Percentiles rank a stretch among this genome's conserved stretches.
phyloP scores from a whole-genome alignment of 2,113 vertebrate genomes.

The Esox niger region DNA sequence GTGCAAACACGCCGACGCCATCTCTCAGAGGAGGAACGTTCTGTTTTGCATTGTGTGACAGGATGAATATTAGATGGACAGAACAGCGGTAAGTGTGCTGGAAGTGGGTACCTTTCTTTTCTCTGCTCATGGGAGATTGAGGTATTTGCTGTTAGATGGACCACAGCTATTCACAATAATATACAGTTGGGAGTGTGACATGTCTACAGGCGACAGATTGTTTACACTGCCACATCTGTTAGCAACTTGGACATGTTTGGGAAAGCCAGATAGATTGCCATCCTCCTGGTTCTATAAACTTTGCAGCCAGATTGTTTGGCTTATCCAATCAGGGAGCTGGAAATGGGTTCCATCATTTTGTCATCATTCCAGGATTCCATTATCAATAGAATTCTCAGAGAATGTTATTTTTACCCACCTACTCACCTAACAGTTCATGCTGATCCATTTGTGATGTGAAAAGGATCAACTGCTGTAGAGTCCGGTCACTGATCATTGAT shows the following conservation, averaged over 20 bases:
- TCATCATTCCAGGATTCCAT: neutral
- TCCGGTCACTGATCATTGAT: neutral
- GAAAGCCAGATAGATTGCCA: neutral
- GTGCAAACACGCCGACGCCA: neutral
- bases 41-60: neutral
- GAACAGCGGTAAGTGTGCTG: neutral
- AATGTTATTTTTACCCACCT: neutral
- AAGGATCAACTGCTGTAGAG: neutral
- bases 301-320: neutral
- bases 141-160: neutral
- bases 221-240: constrained; percentile 10
- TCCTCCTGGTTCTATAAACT: neutral
- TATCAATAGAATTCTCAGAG: neutral
- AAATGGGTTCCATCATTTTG: neutral
- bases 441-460: neutral
- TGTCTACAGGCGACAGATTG: neutral
- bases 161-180: neutral
- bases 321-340: constrained; percentile 1
- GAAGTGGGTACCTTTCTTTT: neutral
- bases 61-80: neutral
- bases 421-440: neutral
- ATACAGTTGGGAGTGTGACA: neutral
- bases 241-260: neutral
- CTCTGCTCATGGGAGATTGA: neutral
- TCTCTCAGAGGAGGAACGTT: neutral